These are phyloP conservation scores for Neopelma chrysocephalum DNA, from an alignment of 2,797 vertebrate species.

Conservation along the genomic window DNA sequence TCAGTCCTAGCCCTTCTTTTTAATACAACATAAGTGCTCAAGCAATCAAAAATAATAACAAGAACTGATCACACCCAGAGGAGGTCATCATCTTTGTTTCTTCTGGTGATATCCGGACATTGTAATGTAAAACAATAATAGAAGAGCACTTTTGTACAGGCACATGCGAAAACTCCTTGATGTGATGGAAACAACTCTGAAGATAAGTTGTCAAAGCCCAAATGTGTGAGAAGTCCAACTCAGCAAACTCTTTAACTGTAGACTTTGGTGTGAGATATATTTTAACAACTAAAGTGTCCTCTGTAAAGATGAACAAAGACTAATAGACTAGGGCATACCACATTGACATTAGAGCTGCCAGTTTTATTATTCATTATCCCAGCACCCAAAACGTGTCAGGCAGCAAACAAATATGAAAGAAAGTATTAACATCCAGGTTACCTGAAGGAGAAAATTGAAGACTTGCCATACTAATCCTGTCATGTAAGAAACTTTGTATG, in stretches of 20 bases:
- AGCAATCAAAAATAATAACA: background rate
- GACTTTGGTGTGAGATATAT: background rate
- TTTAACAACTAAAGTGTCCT: background rate
- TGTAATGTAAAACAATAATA: background rate
- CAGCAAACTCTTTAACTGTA: background rate
- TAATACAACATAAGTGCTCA: background rate
- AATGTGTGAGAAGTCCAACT: background rate
- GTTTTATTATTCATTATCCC: background rate
- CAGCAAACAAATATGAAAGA: background rate
- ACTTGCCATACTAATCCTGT: background rate
- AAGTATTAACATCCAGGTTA: background rate
- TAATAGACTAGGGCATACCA: background rate
- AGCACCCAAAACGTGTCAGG: background rate
- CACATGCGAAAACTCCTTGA: background rate
- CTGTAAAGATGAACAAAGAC: background rate
- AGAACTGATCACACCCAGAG: background rate
- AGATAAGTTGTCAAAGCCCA: background rate
- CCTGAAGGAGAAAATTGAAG: background rate
- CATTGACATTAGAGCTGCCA: background rate
- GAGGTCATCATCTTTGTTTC: background rate
- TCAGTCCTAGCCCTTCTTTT: background rate
- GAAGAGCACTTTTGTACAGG: background rate
- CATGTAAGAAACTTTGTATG: background rate
- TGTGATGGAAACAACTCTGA: background rate
- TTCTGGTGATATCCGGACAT: background rate